These are phyloP conservation scores for Daubentonia madagascariensis DNA, from an alignment of 2,113 vertebrate genomes.

Conservation along the genomic window DNA sequence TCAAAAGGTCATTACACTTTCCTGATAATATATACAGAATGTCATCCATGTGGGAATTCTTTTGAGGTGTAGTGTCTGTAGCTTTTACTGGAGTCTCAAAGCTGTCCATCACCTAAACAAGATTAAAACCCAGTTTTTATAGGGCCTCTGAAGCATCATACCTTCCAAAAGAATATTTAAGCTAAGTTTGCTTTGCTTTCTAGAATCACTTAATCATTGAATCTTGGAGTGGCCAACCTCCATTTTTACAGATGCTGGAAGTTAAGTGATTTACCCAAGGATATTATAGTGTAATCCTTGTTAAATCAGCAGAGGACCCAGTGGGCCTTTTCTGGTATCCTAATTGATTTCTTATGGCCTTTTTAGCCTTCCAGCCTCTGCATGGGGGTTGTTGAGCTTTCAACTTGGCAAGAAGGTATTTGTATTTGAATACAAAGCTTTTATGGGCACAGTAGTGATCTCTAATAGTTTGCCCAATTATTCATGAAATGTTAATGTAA, in stretches of 20 bases:
- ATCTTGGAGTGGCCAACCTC: neutral
- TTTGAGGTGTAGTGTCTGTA: neutral
- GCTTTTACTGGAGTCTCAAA: constrained; percentile 26
- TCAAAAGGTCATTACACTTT: neutral
- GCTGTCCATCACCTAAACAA: neutral
- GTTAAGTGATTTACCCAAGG: neutral
- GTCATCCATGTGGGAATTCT: neutral
- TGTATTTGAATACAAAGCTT: constrained; percentile 30
- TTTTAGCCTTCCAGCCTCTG: neutral
- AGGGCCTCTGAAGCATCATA: neutral
- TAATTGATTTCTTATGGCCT: constrained; percentile 43
- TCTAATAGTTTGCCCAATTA: neutral
- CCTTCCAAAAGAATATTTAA: neutral
- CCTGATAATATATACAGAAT: neutral
- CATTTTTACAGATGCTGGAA: neutral
- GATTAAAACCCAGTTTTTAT: constrained; percentile 25
- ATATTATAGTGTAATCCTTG: neutral
- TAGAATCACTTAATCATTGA: neutral
- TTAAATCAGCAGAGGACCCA: neutral
- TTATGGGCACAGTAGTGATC: neutral
- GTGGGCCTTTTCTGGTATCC: neutral
- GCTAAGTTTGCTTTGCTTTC: constrained; percentile 34
- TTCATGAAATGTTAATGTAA: neutral
- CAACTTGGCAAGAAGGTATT: neutral
- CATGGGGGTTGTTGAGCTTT: neutral